Evolutionary conservation across 2,113 vertebrate species (phyloP).

Genomic region (Myotis lucifugus): DNA sequence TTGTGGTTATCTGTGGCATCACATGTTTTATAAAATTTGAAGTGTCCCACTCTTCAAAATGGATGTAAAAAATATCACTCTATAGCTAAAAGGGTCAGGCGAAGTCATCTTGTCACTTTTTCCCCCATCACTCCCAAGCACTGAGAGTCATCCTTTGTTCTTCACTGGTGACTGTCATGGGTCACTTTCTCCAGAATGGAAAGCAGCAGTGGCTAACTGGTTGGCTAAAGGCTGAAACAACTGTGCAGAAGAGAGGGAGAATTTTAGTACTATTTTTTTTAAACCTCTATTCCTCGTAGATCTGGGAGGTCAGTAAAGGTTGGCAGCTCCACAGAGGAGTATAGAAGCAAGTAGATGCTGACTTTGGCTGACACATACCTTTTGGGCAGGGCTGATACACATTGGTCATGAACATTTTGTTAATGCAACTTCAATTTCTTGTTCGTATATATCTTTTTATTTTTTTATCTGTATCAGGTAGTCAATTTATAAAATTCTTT

Average conservation of each 20-base stretch:
- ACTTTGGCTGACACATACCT: not conserved
- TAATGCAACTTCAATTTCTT: not conserved
- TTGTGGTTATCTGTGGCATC: not conserved
- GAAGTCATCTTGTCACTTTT: not conserved
- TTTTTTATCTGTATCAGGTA: not conserved
- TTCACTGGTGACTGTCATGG: not conserved
- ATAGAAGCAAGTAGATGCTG: not conserved
- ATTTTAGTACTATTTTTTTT: slow-evolving; percentile 29
- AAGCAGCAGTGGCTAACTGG: not conserved
- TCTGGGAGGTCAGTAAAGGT: not conserved
- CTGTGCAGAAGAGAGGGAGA: not conserved
- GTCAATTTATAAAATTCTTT: not conserved
- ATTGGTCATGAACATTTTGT: not conserved
- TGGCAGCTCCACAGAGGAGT: not conserved
- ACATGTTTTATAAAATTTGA: slow-evolving; percentile 19
- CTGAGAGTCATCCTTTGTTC: not conserved
- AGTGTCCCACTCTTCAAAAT: not conserved
- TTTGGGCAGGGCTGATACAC: not conserved
- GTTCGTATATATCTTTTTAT: not conserved
- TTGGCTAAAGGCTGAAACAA: not conserved
- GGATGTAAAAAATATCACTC: not conserved
- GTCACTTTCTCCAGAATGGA: not conserved
- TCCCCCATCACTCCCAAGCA: not conserved
- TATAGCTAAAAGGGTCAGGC: not conserved
- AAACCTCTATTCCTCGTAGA: not conserved